These are phyloP conservation scores for Globodera ellingtonae DNA, from an alignment of 1,140 invertebrate species.

Conservation along the genomic window DNA sequence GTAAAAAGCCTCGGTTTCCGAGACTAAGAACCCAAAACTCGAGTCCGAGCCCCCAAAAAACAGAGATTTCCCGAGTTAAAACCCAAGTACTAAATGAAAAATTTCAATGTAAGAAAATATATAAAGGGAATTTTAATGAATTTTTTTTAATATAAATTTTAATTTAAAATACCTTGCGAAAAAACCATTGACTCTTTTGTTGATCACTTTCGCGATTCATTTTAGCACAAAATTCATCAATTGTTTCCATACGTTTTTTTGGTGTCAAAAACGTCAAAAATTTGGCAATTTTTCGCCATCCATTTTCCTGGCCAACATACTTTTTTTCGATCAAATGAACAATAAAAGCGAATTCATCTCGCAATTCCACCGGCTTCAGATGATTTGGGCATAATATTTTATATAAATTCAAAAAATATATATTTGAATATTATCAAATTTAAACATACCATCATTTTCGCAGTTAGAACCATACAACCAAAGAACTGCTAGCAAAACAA, in stretches of 20 bases:
- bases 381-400: not conserved
- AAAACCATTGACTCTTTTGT: not conserved
- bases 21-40: too few relatives aligned
- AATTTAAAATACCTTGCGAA: not conserved
- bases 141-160: too few relatives aligned
- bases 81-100: too few relatives aligned
- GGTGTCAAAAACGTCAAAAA: not conserved
- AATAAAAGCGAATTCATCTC: not conserved
- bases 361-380: not conserved
- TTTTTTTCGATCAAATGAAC: not conserved
- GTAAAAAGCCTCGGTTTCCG: too few relatives aligned
- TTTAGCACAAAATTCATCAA: not conserved
- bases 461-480: not conserved
- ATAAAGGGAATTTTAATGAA: too few relatives aligned
- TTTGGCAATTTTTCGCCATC: not conserved
- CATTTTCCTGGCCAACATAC: not conserved
- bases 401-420: not conserved
- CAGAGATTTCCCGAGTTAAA: too few relatives aligned
- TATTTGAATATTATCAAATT: too few relatives aligned
- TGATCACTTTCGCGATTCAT: not conserved
- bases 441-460: not conserved
- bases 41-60: too few relatives aligned
- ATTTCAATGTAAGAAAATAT: too few relatives aligned
- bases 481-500: not conserved
- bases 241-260: not conserved